Conservation (phyloP, 2,888 invertebrate genomes). For the Punctoribates punctum region DNA sequence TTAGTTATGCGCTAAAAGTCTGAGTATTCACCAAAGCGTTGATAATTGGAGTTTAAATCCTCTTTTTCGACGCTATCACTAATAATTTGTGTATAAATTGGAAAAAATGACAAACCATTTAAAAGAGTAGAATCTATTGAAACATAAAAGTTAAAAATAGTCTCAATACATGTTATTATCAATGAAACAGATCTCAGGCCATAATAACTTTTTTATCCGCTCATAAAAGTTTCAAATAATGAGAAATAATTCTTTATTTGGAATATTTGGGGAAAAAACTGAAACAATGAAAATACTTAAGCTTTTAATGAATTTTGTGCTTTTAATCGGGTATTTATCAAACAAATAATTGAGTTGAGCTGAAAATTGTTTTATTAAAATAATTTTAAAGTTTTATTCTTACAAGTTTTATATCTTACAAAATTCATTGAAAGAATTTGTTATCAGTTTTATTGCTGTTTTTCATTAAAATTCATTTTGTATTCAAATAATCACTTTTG, state of each 20-base stretch:
- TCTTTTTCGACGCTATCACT: neutral
- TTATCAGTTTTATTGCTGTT: no score
- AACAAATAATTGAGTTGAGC: neutral
- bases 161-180: no score
- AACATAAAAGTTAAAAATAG: neutral
- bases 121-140: neutral
- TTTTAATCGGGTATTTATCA: neutral
- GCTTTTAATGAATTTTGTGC: neutral
- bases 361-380: neutral
- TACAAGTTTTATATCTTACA: no score
- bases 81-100: neutral
- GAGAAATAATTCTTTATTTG: no score
- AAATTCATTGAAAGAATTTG: no score
- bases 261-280: no score
- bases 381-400: no score
- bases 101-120: conserved; percentile 2
- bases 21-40: neutral
- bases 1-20: conserved; percentile 10
- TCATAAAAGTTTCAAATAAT: no score
- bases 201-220: no score
- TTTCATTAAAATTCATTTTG: no score
- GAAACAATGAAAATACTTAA: no score
- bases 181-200: no score
- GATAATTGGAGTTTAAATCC: neutral
- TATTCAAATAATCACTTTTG: neutral